A percentile compares a stretch with the other conserved stretches of the same genome.
These are phyloP conservation scores for Microchrysa polita DNA, from an alignment of 2,888 invertebrate genomes.

Conservation along the genomic window DNA sequence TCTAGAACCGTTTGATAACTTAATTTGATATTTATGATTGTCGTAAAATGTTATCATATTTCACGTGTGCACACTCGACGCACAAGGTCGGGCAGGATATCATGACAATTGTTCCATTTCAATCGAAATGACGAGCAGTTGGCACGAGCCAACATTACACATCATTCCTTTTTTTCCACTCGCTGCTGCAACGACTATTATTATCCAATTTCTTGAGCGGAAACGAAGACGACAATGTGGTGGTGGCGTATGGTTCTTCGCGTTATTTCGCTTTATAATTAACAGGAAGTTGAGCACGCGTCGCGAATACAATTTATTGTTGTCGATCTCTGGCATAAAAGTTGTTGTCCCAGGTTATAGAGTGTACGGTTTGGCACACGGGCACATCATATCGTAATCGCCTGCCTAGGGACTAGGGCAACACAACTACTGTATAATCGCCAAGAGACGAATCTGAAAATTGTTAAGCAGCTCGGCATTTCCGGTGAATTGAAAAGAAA, in stretches of 20 bases:
- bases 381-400: not conserved
- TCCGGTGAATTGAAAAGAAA: slow-evolving; percentile 36
- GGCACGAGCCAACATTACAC: slow-evolving; percentile 40
- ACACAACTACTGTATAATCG: slow-evolving; percentile 12
- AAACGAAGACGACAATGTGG: slow-evolving; percentile 16
- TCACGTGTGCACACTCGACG: slow-evolving; percentile 32
- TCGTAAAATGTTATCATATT: slow-evolving; percentile 32
- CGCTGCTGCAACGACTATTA: slow-evolving; percentile 4
- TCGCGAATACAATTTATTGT: slow-evolving; percentile 52
- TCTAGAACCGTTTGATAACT: slow-evolving; percentile 23
- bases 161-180: slow-evolving; percentile 33
- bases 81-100: slow-evolving; percentile 41
- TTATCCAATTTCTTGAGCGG: slow-evolving; percentile 38
- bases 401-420: no score
- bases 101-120: slow-evolving; percentile 29
- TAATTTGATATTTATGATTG: slow-evolving; percentile 22
- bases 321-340: slow-evolving; percentile 5
- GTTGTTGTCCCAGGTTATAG: slow-evolving; percentile 23
- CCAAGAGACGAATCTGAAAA: slow-evolving; percentile 15
- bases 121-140: slow-evolving; percentile 43
- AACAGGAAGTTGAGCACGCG: slow-evolving; percentile 65
- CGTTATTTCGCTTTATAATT: slow-evolving; percentile 58
- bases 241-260: slow-evolving; percentile 30
- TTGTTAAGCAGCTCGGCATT: slow-evolving; percentile 32
- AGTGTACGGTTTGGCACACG: not conserved